Percentiles rank a stretch among this genome's conserved stretches.
phyloP scores from a whole-genome alignment of 2,888 invertebrate genomes.

The Patella caerulea region DNA sequence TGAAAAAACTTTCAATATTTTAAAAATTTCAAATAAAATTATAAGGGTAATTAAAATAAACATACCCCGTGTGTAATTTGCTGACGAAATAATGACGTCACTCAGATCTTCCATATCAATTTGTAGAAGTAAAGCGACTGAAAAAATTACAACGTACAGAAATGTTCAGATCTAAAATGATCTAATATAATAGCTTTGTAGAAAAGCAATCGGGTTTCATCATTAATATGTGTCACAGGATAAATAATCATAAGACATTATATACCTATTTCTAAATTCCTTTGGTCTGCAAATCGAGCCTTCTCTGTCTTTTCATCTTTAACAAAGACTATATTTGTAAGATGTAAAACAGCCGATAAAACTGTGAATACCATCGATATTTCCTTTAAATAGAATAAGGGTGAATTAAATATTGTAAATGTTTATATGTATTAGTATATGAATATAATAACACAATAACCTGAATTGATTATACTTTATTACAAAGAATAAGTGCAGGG shows the following conservation, averaged over 20 bases:
- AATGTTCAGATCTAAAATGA: no score
- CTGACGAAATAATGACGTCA: neutral
- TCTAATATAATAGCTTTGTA: no score
- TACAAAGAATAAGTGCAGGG: neutral
- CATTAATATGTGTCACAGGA: no score
- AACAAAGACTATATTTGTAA: slow-evolving; percentile 49
- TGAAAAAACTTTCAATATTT: no score
- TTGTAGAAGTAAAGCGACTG: slow-evolving; percentile 16
- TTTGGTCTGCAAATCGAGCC: slow-evolving; percentile 32
- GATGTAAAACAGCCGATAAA: slow-evolving; percentile 48
- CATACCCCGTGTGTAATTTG: neutral
- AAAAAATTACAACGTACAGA: neutral
- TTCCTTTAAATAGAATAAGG: slow-evolving; percentile 38
- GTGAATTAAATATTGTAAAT: no score
- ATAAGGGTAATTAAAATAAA: neutral
- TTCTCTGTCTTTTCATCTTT: slow-evolving; percentile 40
- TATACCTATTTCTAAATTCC: slow-evolving; percentile 27
- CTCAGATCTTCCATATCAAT: neutral
- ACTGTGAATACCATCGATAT: slow-evolving; percentile 44
- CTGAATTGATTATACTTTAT: neutral
- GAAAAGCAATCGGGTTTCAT: no score
- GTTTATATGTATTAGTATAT: no score
- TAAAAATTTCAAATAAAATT: no score
- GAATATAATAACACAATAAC: no score
- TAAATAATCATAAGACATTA: no score